Base-by-base conservation (phyloP, 2,113 vertebrate genomes). In the Hippocampus zosterae region DNA sequence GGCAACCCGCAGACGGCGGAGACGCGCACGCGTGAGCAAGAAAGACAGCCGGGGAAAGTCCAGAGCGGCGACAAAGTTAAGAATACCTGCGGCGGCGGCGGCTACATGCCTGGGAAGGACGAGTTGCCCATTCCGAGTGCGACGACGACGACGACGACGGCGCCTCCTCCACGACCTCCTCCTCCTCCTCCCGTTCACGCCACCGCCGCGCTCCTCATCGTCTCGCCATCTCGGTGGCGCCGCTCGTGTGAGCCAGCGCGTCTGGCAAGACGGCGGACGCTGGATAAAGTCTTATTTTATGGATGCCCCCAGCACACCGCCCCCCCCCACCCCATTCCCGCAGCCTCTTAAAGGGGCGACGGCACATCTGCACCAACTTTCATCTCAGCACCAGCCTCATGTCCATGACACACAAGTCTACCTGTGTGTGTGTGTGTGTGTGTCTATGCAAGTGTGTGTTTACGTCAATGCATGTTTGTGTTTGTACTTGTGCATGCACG, bases 101-200 rank as follows among this genome's bases (percentile, higher is more conserved):
- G 27, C 27, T 84, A 91, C 90, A 82, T 91, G 89, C 90, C 90
- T 90, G 87, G 88, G 84, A 88, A 91, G 80, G 89, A 88, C 78
- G 90, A 88, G 83, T 89, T 91, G 85, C 89, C 90, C 90, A 89
- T 90, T 81, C 85, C 84, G 81, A 29, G 86, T 85, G 81, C 8
- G 86, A 73, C 71, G 76, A 84, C 80, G 59, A 73, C 71, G 76
- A 84, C 80, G 59, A 79, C 80, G 76, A 25, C 69, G 72, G 8
- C 41, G 76, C 84, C 78, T 77, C 69, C 77, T 41, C 67, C 40
- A 29, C 65, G 50, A 13, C 27, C 21, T 25, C 42, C 13, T 53
- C 25, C 9, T 11, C 15, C 6, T 29, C 40, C 57, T 62, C 16
- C 27, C 29, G 21, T 37, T 62, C 62, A 21, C 21, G 40, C 62